Conservation (phyloP, 1,140 invertebrate genomes). For the Drosophila miranda region DNA sequence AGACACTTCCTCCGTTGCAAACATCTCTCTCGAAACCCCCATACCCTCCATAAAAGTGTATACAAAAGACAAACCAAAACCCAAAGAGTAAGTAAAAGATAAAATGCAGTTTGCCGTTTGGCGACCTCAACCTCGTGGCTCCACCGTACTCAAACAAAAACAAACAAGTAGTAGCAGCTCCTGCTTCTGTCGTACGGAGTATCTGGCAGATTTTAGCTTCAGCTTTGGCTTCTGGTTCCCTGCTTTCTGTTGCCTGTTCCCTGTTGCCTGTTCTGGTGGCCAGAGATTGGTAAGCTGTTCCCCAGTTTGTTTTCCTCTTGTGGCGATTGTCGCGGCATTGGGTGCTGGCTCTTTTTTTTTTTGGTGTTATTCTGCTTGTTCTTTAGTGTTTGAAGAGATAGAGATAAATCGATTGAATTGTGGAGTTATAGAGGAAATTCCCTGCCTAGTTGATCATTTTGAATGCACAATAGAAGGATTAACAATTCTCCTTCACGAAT, state of each 20-base stretch:
- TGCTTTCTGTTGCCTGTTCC: not conserved
- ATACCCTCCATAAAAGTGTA: no score
- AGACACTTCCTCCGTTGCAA: no score
- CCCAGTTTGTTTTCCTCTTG: constrained; percentile 58
- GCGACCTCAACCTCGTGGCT: constrained; percentile 36
- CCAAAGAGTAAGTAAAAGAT: constrained; percentile 34
- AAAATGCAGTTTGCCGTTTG: constrained; percentile 64
- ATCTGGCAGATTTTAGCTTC: not conserved
- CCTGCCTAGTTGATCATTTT: constrained; percentile 3
- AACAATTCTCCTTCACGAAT: constrained; percentile 10
- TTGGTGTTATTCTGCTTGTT: constrained; percentile 29
- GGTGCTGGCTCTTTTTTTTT: constrained; percentile 18
- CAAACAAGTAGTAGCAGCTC: constrained; percentile 35
- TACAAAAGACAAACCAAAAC: not conserved
- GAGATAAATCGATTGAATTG: no score
- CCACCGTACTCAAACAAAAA: not conserved
- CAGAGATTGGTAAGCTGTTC: constrained; percentile 58
- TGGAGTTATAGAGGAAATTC: not conserved
- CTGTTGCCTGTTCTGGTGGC: constrained; percentile 3
- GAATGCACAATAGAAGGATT: constrained; percentile 14
- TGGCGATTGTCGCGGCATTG: constrained; percentile 42
- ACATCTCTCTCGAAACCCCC: no score
- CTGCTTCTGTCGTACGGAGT: constrained; percentile 4
- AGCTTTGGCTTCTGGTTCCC: constrained; percentile 49
- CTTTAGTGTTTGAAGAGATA: constrained; percentile 2